Base-by-base conservation (phyloP, 2,113 vertebrate genomes). In the Hiodon tergisus region DNA sequence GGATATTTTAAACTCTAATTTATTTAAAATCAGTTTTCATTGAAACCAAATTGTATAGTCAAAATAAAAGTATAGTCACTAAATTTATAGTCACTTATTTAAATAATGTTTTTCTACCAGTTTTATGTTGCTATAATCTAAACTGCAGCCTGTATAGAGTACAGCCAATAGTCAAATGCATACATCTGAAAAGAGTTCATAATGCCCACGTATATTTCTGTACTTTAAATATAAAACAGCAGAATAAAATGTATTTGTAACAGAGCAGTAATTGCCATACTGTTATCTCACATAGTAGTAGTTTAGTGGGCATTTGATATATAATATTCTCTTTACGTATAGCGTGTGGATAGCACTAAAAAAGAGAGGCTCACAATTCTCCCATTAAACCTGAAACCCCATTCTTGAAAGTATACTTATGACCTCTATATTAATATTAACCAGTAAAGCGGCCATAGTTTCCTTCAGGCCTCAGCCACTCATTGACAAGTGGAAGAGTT, bases 401-500 rank as follows among this genome's bases (percentile, higher is more conserved):
- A 60, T 71, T 13, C 48, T 60, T 61, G 3, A 9, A 11, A 62
- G 50, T 51, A 5, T n/a, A 7, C 5, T 1, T 72, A 16, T 71
- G 70, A 71, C 55, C 47, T n/a, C 13, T n/a, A 10, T 61, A 31
- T 52, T 51, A 7, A 62, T 52, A 72, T 58, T 57, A 16, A 17
- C 62, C 62, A 4, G 5, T 17, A n/a, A 46, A 17, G 69, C 52
- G 47, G 11, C 50, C 17, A 31, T 47, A 57, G 80, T 78, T 79
- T 83, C 83, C 86, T 76, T 52, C 6, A 72, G 86, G 83, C 54
- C 67, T 75, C 70, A 77, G 69, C 81, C 79, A 82, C 73, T 81
- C 81, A 80, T 80, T 81, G 68, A 84, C 81, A 80, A 88, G 85
- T 78, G 82, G 78, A 81, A 80, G 75, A 79, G 81, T 88, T 90